Evolutionary conservation across 2,113 vertebrate genomes (phyloP).

Genomic region (Otis tarda): DNA sequence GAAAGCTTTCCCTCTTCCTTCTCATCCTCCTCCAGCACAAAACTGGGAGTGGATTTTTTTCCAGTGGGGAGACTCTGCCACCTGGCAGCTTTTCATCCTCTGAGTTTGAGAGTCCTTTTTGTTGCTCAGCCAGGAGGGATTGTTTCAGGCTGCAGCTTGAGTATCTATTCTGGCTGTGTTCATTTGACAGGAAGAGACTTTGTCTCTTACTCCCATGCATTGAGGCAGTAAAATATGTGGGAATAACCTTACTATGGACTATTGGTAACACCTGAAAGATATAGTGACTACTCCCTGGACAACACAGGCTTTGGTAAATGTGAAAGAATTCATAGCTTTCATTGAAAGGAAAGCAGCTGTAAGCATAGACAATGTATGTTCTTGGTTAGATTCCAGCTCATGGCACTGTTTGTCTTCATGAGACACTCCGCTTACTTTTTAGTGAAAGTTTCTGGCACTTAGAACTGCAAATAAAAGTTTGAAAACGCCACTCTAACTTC

Average conservation of each 20-base stretch:
- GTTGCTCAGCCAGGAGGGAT: neutral
- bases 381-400: neutral
- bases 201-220: neutral
- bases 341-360: neutral
- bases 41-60: neutral
- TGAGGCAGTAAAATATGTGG: neutral
- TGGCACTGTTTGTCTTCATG: neutral
- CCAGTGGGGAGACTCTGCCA: neutral
- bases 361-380: neutral
- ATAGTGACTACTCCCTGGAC: neutral
- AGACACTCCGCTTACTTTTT: neutral
- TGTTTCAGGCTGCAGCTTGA: neutral
- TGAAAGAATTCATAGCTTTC: neutral
- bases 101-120: neutral
- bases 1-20: neutral
- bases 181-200: neutral
- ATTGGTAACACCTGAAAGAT: neutral
- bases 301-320: neutral
- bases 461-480: neutral
- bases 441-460: neutral
- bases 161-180: neutral
- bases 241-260: neutral
- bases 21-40: neutral
- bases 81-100: neutral
- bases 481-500: neutral